Conservation (phyloP, 2,888 invertebrate genomes). For the Hirtodrosophila confusa region DNA sequence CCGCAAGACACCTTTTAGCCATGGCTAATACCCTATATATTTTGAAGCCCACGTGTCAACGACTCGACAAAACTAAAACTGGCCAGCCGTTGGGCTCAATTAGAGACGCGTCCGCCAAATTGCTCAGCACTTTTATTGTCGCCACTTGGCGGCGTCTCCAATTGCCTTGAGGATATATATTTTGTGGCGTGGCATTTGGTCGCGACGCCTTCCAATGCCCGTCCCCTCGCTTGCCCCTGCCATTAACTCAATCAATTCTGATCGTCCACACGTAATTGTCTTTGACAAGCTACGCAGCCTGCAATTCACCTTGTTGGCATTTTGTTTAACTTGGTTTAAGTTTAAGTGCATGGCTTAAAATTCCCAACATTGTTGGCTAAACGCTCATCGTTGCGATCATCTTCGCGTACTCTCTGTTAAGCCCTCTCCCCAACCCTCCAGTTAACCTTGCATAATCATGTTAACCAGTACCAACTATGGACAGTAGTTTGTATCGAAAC, state of each 20-base stretch:
- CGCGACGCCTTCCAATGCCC: slow-evolving; percentile 70
- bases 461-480: slow-evolving; percentile 35
- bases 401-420: background rate
- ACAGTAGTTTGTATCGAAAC: background rate
- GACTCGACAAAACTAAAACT: slow-evolving; percentile 1
- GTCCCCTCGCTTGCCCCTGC: background rate
- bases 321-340: slow-evolving; percentile 75
- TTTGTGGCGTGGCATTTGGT: slow-evolving; percentile 75
- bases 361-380: slow-evolving; percentile 62
- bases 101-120: slow-evolving; percentile 75
- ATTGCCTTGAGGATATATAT: slow-evolving; percentile 23
- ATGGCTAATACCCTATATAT: slow-evolving; percentile 35
- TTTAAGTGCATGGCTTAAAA: slow-evolving; percentile 71
- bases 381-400: slow-evolving; percentile 40
- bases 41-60: slow-evolving; percentile 45
- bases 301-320: slow-evolving; percentile 69
- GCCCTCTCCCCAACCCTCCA: background rate
- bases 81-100: slow-evolving; percentile 57
- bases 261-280: slow-evolving; percentile 73
- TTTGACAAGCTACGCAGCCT: slow-evolving; percentile 77
- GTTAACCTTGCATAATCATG: slow-evolving; percentile 32
- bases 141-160: slow-evolving; percentile 54
- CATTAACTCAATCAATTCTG: slow-evolving; percentile 57
- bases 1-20: slow-evolving; percentile 23
- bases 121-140: slow-evolving; percentile 78